Evolutionary conservation across 1,140 invertebrate species (phyloP), one percentile per base, ranked within the genome.

Genomic region (Euwallacea similis): DNA sequence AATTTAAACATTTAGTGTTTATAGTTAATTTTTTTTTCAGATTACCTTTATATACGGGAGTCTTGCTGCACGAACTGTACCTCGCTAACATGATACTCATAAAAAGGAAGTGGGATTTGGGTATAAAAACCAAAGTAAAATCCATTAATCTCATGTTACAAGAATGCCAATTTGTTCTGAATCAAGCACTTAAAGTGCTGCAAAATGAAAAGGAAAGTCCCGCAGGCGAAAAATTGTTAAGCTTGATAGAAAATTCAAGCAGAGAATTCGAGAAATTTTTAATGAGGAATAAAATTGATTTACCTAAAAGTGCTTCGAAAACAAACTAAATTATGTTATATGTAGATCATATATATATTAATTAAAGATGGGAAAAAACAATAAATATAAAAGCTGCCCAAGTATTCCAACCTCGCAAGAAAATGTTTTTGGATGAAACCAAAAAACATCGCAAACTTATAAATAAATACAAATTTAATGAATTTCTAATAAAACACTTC

Each of bases 21-120:
- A 59, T 59, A 55, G 7, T 41, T 55, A 13, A 0, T 55, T n/a
- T 65, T 55, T 21, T 46, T 77, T 77, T 55, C 67, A 86, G 91
- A 73, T 80, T 93, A 2, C 85, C 86, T 60, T 83, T 93, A 43
- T 93, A 93, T 75, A 85, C 86, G 0, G 87, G 87, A n/a, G 89
- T 92, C 16, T 82, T 91, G 42, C 83, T 89, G 46, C 86, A 90
- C 63, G 91, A 93, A 81, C 81, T 92, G 4, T 79, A 86, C 66
- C 80, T 88, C 75, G 86, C 87, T 13, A 75, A 88, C 76, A 73
- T 87, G 73, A 81, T 87, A 68, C 82, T 85, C 64, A 80, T 84
- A 6, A 84, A 85, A 54, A 77, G 85, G 53, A 84, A 84, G 71
- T 77, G 81, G 68, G 83, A 86, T 65, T 75, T 77, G 53, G 83